A percentile compares a stretch with the other conserved stretches of the same genome.
These are phyloP conservation scores for human DNA, from an alignment of 2,113 vertebrate genomes.

Conservation along the genomic window DNA sequence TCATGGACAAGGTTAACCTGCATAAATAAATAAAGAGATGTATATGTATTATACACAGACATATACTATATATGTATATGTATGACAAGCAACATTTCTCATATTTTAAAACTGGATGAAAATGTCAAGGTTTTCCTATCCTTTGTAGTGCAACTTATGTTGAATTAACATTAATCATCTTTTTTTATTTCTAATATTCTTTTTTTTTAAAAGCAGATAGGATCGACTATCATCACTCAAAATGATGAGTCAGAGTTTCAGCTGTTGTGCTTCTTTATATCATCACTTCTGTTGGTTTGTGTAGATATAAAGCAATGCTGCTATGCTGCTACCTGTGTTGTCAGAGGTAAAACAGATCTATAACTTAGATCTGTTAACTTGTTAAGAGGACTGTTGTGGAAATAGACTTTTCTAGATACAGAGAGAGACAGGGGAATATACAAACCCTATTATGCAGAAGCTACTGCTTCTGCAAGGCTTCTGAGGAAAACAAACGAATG, in stretches of 20 bases:
- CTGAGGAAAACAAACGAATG: neutral
- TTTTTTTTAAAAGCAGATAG: neutral
- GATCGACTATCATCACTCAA: neutral
- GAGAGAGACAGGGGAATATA: neutral
- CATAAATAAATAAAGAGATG: neutral
- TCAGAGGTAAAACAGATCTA: neutral
- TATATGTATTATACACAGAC: neutral
- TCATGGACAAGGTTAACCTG: neutral
- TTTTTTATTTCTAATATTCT: constrained; percentile 5
- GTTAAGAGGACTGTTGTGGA: neutral
- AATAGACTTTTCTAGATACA: neutral
- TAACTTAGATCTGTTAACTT: neutral
- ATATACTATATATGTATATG: too few species aligned
- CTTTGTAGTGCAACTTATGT: neutral
- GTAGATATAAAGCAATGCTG: neutral
- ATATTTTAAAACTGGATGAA: neutral
- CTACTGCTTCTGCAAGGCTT: neutral
- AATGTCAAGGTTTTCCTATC: neutral
- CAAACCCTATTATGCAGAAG: neutral
- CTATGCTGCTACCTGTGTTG: neutral
- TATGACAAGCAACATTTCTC: neutral
- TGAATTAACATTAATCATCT: neutral
- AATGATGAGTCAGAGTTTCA: neutral
- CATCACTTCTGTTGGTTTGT: neutral
- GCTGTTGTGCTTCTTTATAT: neutral